Percentiles rank a stretch among this genome's conserved stretches.
Evolutionary conservation across 2,888 invertebrate genomes (phyloP).

Genomic region (Agonopterix alstromeriana): DNA sequence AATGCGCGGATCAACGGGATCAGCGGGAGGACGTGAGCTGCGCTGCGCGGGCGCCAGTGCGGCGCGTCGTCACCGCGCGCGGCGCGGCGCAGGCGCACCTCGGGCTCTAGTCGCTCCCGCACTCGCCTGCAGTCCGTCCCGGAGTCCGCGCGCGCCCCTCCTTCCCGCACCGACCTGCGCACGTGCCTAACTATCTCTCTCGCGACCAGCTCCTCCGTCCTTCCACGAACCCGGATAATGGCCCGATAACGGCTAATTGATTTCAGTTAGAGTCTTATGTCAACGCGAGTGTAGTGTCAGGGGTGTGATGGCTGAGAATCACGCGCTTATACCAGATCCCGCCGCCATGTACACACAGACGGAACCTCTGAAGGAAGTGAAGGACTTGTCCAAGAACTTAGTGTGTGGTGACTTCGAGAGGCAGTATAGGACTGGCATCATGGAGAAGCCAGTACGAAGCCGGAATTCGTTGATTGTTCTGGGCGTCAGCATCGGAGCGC

Average conservation of each 20-base stretch:
- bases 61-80: conserved; percentile 17
- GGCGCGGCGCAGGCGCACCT: conserved; percentile 23
- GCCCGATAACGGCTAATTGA: conserved; percentile 34
- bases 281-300: conserved; percentile 45
- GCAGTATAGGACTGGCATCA: conserved; percentile 44
- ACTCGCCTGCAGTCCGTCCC: conserved; percentile 40
- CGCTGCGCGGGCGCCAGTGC: conserved; percentile 14
- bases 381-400: conserved; percentile 63
- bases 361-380: conserved; percentile 46
- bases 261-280: conserved; percentile 28
- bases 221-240: conserved; percentile 53
- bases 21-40: conserved; percentile 10
- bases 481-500: conserved; percentile 31
- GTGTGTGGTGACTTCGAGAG: conserved; percentile 65
- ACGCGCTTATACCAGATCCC: conserved; percentile 52
- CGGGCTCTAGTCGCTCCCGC: conserved; percentile 17
- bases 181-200: conserved; percentile 32
- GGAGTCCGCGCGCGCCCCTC: conserved; percentile 36
- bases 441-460: conserved; percentile 36
- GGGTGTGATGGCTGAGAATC: conserved; percentile 59
- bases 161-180: conserved; percentile 18
- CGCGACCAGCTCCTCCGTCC: conserved; percentile 25
- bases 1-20: neutral
- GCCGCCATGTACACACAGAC: conserved; percentile 56
- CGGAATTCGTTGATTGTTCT: conserved; percentile 26